Evolutionary conservation across 37 sponge, comb jelly and placozoan species (phyloP), one percentile per base, ranked within the genome.

Genomic region (Geodia barretti): DNA sequence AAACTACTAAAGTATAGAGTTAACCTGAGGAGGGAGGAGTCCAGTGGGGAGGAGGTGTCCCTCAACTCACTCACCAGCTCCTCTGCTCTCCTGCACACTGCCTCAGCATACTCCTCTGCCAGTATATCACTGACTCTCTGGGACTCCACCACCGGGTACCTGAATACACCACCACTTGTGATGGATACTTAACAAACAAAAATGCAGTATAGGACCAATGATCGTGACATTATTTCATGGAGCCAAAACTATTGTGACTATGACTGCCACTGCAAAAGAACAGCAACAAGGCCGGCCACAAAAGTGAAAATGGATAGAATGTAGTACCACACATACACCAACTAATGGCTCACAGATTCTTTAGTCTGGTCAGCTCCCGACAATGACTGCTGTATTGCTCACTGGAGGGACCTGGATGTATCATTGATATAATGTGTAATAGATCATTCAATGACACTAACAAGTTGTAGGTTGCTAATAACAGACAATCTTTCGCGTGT

Each of bases 81-180:
- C 68, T 60, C 62, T 20, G 83, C 75, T 26, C 71, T 79, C 54
- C n/a, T 8, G 35, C 68, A 42, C 29, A 76, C 80, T 29, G 87
- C 87, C 32, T 28, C 40, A 1, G 78, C 41, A 40, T 87, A 70
- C 37, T 74, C 61, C 59, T 74, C 74, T 9, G 64, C 34, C 9
- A 79, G 32, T 64, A 54, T 60, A 20, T 42, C 59, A 62, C 60
- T 86, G 54, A 86, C 65, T 26, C 47, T 24, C 72, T 83, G 68
- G 36, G 79, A 43, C 77, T 91, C 84, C 59, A 58, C 77, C 33
- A 83, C 38, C 20, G 84, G 92, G 30, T 81, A 79, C 0, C 92
- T 91, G 62, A 17, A 63, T 20, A 23, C 21, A 64, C 21, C 31
- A 34, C 36, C 24, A 71, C 58, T 29, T 35, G 60, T 21, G 21